Base-by-base conservation (phyloP, 2,888 invertebrate species). In the Smittia aterrima region DNA sequence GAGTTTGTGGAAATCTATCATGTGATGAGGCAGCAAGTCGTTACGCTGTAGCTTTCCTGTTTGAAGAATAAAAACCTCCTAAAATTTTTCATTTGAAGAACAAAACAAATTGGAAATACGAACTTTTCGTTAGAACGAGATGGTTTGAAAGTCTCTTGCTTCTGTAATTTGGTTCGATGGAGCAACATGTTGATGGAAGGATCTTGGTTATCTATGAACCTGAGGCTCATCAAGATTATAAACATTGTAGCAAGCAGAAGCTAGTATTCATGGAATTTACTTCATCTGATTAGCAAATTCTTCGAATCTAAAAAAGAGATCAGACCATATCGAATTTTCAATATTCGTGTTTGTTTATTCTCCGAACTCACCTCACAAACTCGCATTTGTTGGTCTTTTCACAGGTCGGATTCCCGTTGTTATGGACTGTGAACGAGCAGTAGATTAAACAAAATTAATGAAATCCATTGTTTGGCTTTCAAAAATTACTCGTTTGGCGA, bases 191-290 rank as follows among this genome's bases (percentile, higher is more conserved):
- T 38, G 40, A 72, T 53, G 68, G 22, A 40, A 47, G 9, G 20
- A 1, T 22, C 66, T n/a, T 54, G 74, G 38, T 3, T 25, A n/a
- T 6, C 25, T 58, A 11, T 62, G 24, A 7, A 16, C 13, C 80
- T 88, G 88, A 1, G 85, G 80, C 75, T 87, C 87, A 13, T 89
- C 89, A 0, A 89, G 89, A 79, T 89, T 89, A 78, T 84, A 86
- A 1, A 83, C 81, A 66, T 86, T 84, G 80, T 89, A 90, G 73
- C 89, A 84, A 1, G 88, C 81, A 78, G 86, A 87, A 0, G 89
- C 88, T 75, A 90, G 80, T 75, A 90, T 85, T 79, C 89, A 89
- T 87, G 1, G 89, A n/a, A n/a, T 25, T 38, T 38, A 41, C 22
- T 24, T 3, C 13, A 58, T 53, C 58, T 54, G 38, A 53, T n/a